Conservation (phyloP, 2,797 vertebrate genomes). For the Hozukius guyotensis region DNA sequence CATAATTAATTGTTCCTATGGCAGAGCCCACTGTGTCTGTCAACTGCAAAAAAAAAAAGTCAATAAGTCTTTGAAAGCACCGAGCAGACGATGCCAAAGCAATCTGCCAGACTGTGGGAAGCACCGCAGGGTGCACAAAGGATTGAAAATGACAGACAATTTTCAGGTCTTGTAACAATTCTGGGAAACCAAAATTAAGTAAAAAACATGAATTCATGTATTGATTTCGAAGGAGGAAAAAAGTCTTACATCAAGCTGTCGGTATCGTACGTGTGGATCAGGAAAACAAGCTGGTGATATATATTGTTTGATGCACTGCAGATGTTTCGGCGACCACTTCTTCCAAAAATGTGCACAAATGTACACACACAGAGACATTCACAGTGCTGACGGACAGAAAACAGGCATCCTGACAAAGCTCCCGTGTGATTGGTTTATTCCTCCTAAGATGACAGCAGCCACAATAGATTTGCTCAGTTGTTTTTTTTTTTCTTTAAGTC, state of each 20-base stretch:
- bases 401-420: constrained; percentile 22
- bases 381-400: background rate
- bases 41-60: background rate
- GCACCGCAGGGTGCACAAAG: background rate
- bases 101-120: constrained; percentile 15
- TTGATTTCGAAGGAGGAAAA: background rate
- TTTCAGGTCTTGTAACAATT: background rate
- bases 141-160: background rate
- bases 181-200: background rate
- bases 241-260: background rate
- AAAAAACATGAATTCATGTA: background rate
- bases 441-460: constrained; percentile 28
- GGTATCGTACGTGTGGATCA: background rate
- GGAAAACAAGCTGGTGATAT: background rate
- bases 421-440: constrained; percentile 24
- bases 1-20: background rate
- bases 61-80: background rate
- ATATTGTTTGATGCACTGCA: background rate
- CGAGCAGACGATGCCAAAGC: background rate
- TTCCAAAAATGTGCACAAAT: background rate
- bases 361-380: background rate
- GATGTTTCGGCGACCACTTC: background rate
- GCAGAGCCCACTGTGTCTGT: background rate
- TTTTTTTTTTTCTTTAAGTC: background rate
- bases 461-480: constrained; percentile 22